Conservation (phyloP, 2,113 vertebrate species). For the human (Homo sapiens) region DNA sequence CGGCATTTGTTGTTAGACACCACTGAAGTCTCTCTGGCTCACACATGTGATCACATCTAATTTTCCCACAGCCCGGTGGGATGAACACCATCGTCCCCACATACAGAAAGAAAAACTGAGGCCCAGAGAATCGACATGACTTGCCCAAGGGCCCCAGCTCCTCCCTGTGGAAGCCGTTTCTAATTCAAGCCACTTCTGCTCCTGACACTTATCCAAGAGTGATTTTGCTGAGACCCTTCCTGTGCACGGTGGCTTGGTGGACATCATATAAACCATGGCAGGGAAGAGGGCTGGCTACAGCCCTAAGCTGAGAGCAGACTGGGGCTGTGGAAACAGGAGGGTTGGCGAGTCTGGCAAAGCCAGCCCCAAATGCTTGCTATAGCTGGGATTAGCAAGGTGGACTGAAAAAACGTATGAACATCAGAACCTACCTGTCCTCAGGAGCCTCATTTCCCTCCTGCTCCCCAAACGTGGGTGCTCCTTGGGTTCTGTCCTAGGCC, state of each 20-base stretch:
- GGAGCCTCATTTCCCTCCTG: background rate
- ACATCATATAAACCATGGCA: background rate
- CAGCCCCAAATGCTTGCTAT: background rate
- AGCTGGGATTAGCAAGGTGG: background rate
- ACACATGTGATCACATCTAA: too few species aligned
- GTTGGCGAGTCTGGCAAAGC: background rate
- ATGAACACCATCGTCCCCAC: background rate
- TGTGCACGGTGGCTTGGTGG: background rate
- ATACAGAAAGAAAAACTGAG: background rate
- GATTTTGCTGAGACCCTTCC: background rate
- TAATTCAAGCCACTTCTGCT: background rate
- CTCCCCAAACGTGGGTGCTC: background rate
- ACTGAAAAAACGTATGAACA: too few species aligned
- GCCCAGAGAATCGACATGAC: background rate
- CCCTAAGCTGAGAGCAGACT: rapidly evolving
- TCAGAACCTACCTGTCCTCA: background rate
- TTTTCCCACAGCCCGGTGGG: background rate
- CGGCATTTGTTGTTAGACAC: rapidly evolving
- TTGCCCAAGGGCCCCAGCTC: too few species aligned
- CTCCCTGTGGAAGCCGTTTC: background rate
- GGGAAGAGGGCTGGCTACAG: background rate
- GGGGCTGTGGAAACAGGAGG: background rate
- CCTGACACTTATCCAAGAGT: background rate
- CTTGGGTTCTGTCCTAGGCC: background rate
- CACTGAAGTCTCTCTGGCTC: background rate